Conservation (phyloP, 1,140 invertebrate genomes). For the Sycophaga agraensis region DNA sequence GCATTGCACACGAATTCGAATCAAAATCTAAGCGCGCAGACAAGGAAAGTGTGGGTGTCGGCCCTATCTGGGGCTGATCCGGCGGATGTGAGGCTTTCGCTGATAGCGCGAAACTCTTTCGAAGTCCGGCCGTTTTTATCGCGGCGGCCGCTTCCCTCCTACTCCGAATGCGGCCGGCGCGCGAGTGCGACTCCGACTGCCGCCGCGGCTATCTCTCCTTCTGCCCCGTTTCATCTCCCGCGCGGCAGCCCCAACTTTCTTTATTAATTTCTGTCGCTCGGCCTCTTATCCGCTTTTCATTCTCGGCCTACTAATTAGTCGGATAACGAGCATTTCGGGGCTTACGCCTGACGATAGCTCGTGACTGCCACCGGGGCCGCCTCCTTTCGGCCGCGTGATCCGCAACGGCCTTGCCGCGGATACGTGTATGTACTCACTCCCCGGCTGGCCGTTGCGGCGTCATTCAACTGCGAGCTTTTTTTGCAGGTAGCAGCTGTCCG, state of each 20-base stretch:
- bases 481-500: no score
- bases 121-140: slow-evolving; percentile 34
- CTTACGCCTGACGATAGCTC: no score
- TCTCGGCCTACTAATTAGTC: not conserved
- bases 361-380: no score
- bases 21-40: slow-evolving; percentile 28
- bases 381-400: no score
- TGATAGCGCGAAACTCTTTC: slow-evolving; percentile 47
- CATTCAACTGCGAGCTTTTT: no score
- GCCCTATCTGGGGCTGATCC: slow-evolving; percentile 49
- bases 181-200: not conserved
- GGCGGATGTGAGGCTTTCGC: slow-evolving; percentile 48
- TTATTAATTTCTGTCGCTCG: slow-evolving; percentile 13
- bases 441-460: no score
- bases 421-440: no score
- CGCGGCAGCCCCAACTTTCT: slow-evolving; percentile 8
- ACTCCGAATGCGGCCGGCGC: no score
- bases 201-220: not conserved
- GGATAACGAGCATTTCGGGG: not conserved
- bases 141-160: slow-evolving; percentile 9
- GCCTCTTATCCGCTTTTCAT: not conserved
- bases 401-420: no score
- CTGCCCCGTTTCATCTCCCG: not conserved
- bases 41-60: slow-evolving; percentile 49
- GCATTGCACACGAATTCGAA: slow-evolving; percentile 29